Evolutionary conservation across 2,113 vertebrate species (phyloP).

Genomic region (Mirza zaza): DNA sequence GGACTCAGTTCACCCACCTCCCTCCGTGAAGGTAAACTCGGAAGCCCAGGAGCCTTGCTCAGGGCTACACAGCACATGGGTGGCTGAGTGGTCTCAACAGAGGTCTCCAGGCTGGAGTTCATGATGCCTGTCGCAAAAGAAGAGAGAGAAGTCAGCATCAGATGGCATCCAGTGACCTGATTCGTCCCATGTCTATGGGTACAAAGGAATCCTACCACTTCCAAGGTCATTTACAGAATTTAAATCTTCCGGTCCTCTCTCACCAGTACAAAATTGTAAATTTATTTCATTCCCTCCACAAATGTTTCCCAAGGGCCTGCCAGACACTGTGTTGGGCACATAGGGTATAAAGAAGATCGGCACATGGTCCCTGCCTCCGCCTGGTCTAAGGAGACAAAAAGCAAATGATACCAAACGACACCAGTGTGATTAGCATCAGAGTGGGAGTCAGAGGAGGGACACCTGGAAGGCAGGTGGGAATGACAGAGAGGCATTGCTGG

Average conservation of each 20-base stretch:
- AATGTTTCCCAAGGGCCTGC: not conserved
- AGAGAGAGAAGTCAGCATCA: not conserved
- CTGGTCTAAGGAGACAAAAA: not conserved
- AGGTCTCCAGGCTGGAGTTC: not conserved
- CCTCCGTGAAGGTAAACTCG: not conserved
- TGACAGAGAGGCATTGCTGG: not conserved
- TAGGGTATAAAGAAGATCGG: not conserved
- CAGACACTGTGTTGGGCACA: not conserved
- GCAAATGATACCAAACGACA: not conserved
- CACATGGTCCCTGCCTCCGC: not conserved
- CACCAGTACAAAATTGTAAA: no score
- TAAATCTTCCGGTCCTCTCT: not conserved
- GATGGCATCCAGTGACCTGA: accelerated
- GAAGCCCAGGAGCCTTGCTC: not conserved
- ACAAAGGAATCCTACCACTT: not conserved
- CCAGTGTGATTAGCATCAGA: not conserved
- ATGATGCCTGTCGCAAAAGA: not conserved
- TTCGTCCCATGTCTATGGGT: not conserved
- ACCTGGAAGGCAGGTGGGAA: not conserved
- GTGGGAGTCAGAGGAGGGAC: not conserved
- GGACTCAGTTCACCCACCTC: not conserved
- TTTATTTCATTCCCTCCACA: not conserved
- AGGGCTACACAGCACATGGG: not conserved
- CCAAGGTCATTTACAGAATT: not conserved
- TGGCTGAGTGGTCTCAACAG: not conserved